Evolutionary conservation across 1,140 invertebrate species (phyloP).

Genomic region (Apolygus lucorum): DNA sequence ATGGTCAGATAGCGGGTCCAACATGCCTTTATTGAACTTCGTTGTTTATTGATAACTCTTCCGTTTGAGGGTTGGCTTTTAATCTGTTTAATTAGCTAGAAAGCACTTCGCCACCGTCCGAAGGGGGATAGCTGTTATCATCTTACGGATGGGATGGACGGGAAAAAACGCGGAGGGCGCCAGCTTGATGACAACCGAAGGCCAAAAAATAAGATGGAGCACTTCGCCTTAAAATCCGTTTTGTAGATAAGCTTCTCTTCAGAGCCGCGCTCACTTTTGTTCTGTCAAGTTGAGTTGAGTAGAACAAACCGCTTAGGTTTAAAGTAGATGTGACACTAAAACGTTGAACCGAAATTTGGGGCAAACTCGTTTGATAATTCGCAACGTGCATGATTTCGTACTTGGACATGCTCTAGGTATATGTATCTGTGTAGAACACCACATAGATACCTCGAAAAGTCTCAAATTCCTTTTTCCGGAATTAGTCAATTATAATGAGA

Average conservation of each 20-base stretch:
- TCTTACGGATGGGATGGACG: background rate
- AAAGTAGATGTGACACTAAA: no score
- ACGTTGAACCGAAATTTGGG: no score
- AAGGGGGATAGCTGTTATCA: background rate
- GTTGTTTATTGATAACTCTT: conserved; percentile 5
- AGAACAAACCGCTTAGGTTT: no score
- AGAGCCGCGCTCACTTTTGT: background rate
- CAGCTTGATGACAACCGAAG: background rate
- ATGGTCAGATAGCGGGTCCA: background rate
- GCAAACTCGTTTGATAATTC: no score
- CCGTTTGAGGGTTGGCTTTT: background rate
- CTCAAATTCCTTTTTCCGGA: no score
- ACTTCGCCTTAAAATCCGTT: background rate
- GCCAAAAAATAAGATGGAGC: background rate
- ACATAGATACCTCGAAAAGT: no score
- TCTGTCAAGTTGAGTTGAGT: background rate
- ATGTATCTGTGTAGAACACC: no score
- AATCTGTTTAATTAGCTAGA: conserved; percentile 15
- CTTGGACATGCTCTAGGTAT: no score
- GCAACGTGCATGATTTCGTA: no score
- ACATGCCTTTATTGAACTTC: conserved; percentile 14
- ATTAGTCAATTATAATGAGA: no score
- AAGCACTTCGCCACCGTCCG: conserved; percentile 11
- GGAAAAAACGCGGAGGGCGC: no score
- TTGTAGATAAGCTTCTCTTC: background rate